A percentile compares a stretch with the other conserved stretches of the same genome.
phyloP scores from a whole-genome alignment of 2,113 vertebrate genomes.

The Tychaedon coryphoeus region DNA sequence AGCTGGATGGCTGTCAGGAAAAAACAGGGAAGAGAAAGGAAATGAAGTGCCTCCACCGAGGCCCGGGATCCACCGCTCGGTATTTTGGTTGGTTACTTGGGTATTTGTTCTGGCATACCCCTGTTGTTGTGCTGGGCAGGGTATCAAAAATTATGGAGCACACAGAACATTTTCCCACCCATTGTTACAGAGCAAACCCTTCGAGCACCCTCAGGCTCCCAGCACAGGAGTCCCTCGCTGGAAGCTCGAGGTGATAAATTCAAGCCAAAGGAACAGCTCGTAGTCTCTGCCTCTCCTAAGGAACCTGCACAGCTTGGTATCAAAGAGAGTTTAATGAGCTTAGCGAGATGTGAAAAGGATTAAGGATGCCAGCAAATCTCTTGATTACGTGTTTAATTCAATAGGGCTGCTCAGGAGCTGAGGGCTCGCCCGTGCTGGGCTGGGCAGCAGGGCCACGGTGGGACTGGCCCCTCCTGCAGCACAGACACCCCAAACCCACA shows the following conservation, averaged over 20 bases:
- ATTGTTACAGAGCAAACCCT: slow-evolving; percentile 21
- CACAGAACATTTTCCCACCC: slow-evolving; percentile 55
- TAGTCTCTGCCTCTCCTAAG: neutral
- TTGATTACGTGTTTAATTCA: slow-evolving; percentile 57
- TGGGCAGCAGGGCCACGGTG: neutral
- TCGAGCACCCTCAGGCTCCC: neutral
- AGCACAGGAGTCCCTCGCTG: neutral
- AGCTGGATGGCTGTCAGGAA: neutral
- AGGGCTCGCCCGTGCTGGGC: neutral
- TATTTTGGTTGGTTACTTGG: slow-evolving; percentile 35
- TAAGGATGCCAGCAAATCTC: slow-evolving; percentile 56
- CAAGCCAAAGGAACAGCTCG: neutral
- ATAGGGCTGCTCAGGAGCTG: slow-evolving; percentile 30
- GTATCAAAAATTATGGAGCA: slow-evolving; percentile 20
- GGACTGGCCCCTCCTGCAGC: neutral
- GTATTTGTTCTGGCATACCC: slow-evolving; percentile 57
- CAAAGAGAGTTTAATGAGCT: slow-evolving; percentile 63
- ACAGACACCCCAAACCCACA: accelerated
- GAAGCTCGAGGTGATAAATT: slow-evolving; percentile 20
- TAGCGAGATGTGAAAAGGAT: slow-evolving; percentile 62
- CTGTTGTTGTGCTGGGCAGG: slow-evolving; percentile 46
- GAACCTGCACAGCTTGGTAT: slow-evolving; percentile 56
- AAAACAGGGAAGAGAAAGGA: slow-evolving; percentile 36
- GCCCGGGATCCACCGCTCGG: neutral
- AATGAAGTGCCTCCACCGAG: slow-evolving; percentile 16